Evolutionary conservation across 2,113 vertebrate genomes (phyloP).

Genomic region (Lagopus muta): DNA sequence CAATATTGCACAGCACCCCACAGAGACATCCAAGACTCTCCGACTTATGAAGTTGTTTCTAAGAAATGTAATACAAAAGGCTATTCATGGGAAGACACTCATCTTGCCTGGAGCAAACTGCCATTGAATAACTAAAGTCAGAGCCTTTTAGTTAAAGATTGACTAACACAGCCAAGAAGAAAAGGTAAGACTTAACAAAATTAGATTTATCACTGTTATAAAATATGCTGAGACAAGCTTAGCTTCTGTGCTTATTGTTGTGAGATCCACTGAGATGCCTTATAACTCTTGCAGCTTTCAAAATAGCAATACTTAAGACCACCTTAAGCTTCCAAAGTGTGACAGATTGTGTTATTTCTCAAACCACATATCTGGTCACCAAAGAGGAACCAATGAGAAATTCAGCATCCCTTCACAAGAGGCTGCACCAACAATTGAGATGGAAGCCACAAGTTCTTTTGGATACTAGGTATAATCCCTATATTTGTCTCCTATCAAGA

Average conservation of each 20-base stretch:
- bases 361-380: not conserved
- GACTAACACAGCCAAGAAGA: constrained; percentile 8
- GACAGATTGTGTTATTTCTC: rapidly evolving
- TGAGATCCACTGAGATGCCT: not conserved
- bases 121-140: constrained; percentile 32
- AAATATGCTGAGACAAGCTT: not conserved
- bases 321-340: not conserved
- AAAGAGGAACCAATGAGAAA: not conserved
- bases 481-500: not conserved
- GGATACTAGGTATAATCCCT: not conserved
- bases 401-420: not conserved
- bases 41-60: not conserved
- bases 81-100: not conserved
- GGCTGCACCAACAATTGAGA: not conserved
- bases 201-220: not conserved
- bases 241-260: not conserved
- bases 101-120: not conserved
- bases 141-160: not conserved
- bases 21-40: not conserved
- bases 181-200: not conserved
- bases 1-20: not conserved
- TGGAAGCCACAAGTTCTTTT: not conserved
- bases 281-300: not conserved
- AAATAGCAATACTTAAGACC: not conserved
- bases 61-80: constrained; percentile 13